Conservation (phyloP, 2,113 vertebrate genomes). For the Otis tarda region DNA sequence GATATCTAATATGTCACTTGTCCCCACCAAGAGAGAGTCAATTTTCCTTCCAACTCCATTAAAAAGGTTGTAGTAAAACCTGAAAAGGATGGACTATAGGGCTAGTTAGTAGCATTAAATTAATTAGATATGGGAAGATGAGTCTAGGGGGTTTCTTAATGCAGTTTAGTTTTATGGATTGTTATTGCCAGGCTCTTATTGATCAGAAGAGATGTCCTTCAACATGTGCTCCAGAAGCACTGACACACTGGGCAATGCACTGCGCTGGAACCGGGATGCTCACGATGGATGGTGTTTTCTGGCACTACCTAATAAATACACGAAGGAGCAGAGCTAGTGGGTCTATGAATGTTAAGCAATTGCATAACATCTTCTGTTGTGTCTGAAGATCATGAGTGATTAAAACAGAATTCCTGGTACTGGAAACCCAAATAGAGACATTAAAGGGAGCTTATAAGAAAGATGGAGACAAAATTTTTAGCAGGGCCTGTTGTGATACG, state of each 20-base stretch:
- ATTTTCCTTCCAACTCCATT: constrained; percentile 27
- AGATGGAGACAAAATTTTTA: no score
- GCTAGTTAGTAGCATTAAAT: constrained; percentile 11
- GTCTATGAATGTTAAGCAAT: background rate
- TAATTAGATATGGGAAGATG: constrained; percentile 2
- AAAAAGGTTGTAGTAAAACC: background rate
- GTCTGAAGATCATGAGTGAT: background rate
- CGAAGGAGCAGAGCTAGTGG: background rate
- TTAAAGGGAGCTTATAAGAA: no score
- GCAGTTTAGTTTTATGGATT: constrained; percentile 9
- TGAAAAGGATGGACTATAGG: background rate
- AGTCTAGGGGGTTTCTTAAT: constrained; percentile 1
- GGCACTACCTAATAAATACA: background rate
- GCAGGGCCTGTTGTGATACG: no score
- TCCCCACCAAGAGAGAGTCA: background rate
- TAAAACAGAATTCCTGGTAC: background rate
- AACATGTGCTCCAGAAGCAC: background rate
- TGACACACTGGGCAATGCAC: background rate
- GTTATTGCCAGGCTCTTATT: background rate
- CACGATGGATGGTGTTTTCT: accelerated
- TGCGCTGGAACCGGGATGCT: background rate
- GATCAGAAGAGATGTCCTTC: background rate
- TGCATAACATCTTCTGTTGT: background rate
- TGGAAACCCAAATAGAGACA: background rate
- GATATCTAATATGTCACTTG: background rate